Percentiles rank a stretch among this genome's conserved stretches.
Conservation (phyloP, 2,113 vertebrate genomes). For the Tor tambroides region DNA sequence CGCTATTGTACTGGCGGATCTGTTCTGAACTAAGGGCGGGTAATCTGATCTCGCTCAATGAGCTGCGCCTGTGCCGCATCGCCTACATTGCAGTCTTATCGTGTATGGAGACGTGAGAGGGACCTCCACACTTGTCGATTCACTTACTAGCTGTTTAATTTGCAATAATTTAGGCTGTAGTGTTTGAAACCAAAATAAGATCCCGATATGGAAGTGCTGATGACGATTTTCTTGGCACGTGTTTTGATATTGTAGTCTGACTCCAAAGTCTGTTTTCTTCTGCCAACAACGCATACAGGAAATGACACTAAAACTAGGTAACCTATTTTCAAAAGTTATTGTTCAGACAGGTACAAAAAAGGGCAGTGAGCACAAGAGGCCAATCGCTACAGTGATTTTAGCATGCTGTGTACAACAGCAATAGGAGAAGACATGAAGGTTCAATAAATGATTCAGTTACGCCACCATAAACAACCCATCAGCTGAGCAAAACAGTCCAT, state of each 20-base stretch:
- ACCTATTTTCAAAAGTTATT: conserved; percentile 10
- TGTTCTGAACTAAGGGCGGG: conserved; percentile 65
- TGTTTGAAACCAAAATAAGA: conserved; percentile 25
- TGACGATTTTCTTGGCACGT: conserved; percentile 1
- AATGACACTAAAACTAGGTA: conserved; percentile 10
- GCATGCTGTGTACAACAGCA: neutral
- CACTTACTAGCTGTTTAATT: neutral
- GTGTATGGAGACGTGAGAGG: neutral
- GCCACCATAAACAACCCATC: neutral
- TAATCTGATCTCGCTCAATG: conserved; percentile 66
- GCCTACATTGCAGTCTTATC: conserved; percentile 58
- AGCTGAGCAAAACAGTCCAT: neutral
- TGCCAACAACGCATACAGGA: neutral
- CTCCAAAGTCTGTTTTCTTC: neutral
- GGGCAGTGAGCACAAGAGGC: neutral
- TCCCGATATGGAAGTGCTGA: neutral
- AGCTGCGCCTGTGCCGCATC: conserved; percentile 41
- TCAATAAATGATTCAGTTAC: neutral
- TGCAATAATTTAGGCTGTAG: neutral
- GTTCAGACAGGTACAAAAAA: neutral
- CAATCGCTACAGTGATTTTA: neutral
- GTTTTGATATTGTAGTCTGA: neutral
- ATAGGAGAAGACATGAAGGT: neutral
- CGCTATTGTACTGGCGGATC: conserved; percentile 71
- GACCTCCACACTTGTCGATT: neutral